Conservation (phyloP, 2,113 vertebrate species). For the Scomber scombrus region DNA sequence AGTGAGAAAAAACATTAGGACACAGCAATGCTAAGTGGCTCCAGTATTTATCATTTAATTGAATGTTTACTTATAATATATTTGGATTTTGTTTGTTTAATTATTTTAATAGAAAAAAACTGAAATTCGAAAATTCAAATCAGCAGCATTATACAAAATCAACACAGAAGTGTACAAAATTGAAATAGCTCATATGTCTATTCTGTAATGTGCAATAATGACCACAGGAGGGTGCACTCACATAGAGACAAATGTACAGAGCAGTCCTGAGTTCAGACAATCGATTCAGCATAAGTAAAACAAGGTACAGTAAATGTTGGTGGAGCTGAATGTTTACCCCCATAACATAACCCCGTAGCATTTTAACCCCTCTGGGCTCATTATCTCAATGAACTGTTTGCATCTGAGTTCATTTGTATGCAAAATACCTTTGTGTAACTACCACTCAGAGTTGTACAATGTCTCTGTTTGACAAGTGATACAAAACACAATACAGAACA, state of each 20-base stretch:
- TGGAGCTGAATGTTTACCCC: not conserved
- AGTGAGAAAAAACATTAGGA: not conserved
- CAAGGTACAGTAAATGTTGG: not conserved
- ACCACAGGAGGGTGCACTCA: constrained; percentile 47
- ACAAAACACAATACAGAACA: no score
- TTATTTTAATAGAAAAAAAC: not conserved
- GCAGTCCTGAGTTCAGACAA: no score
- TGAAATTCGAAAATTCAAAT: not conserved
- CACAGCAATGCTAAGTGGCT: not conserved
- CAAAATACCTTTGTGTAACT: not conserved
- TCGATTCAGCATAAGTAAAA: not conserved
- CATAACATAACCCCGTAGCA: not conserved
- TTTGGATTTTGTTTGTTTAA: not conserved
- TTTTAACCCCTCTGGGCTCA: not conserved
- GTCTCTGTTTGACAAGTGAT: not conserved
- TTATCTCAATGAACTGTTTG: not conserved
- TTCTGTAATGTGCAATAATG: constrained; percentile 24
- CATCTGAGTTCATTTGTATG: not conserved
- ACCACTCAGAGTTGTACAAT: not conserved
- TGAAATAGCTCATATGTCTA: no score
- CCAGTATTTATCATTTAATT: not conserved
- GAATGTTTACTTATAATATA: not conserved
- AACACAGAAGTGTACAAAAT: not conserved
- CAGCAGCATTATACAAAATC: not conserved
- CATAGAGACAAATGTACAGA: not conserved